Conservation (phyloP, 2,113 vertebrate genomes). For the Prunella fulvescens region DNA sequence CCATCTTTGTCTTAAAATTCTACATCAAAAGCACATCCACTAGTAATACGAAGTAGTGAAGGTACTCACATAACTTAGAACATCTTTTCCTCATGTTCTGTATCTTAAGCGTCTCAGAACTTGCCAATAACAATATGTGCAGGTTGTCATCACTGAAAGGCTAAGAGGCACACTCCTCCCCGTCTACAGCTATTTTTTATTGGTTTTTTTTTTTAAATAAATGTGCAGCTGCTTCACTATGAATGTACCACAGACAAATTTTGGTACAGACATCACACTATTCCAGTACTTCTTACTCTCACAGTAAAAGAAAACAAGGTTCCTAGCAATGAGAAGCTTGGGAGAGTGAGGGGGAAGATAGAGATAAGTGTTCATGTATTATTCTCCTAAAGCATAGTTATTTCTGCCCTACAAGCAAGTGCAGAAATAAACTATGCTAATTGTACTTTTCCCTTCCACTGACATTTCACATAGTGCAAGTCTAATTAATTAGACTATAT, state of each 20-base stretch:
- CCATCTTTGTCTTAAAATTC: background rate
- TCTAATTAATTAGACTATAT: background rate
- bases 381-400: background rate
- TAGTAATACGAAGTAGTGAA: background rate
- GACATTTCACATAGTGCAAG: background rate
- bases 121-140: background rate
- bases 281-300: background rate
- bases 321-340: background rate
- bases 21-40: background rate
- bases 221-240: background rate
- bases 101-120: background rate
- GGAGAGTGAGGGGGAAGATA: background rate
- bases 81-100: background rate
- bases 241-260: background rate
- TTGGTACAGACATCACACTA: background rate
- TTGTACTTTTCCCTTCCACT: background rate
- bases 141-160: background rate
- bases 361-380: accelerated
- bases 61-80: background rate
- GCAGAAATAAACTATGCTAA: background rate
- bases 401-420: background rate
- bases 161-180: background rate
- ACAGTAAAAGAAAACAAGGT: background rate
- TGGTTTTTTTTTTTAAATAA: background rate
- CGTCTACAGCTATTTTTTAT: background rate